Base-by-base conservation (phyloP, 2,888 invertebrate species). In the Drosophila longiperda region DNA sequence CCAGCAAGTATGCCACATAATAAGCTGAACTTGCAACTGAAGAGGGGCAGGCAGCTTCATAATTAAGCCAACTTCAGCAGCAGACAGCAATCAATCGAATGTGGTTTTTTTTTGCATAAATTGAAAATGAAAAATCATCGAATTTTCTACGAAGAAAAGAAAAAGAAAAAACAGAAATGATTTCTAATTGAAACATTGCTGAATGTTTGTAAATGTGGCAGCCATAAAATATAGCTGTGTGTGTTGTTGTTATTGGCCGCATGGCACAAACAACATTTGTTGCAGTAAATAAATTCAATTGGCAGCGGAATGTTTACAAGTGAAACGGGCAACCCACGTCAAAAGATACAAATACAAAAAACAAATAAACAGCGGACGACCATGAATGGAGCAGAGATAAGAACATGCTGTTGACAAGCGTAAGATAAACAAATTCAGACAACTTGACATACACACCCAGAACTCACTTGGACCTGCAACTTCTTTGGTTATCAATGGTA, bases 261-360 rank as follows among this genome's bases (percentile, higher is more conserved):
- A 61, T 76, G 29, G 49, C 64, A 66, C 88, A 84, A 87, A 75
- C 84, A 87, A 78, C 62, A 40, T 62, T 49, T 42, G 49, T 29
- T 74, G 73, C 74, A 78, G 82, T 83, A 79, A 88, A 90, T 88
- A 88, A 90, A 91, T 88, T 83, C 89, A 90, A 89, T 88, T 87
- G 81, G 82, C 88, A 85, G 82, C 67, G 70, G 74, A 82, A 80
- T 88, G 90, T 91, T 82, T 86, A 91, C 87, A 78, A 73, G 68
- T 53, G 70, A 71, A 68, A 65, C 42, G 66, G 32, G 45, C 32
- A 64, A 49, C 67, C 52, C 59, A 49, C 48, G 53, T 48, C 62
- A 61, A 75, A 86, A 86, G 75, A 69, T 80, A 90, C 45, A 23
- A 45, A 15, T 15, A 45, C 45, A 8, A 23, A 23, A 45, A 80